A percentile compares a stretch with the other conserved stretches of the same genome.
Evolutionary conservation across 2,888 invertebrate species (phyloP).

Genomic region (Rotaria macrura): DNA sequence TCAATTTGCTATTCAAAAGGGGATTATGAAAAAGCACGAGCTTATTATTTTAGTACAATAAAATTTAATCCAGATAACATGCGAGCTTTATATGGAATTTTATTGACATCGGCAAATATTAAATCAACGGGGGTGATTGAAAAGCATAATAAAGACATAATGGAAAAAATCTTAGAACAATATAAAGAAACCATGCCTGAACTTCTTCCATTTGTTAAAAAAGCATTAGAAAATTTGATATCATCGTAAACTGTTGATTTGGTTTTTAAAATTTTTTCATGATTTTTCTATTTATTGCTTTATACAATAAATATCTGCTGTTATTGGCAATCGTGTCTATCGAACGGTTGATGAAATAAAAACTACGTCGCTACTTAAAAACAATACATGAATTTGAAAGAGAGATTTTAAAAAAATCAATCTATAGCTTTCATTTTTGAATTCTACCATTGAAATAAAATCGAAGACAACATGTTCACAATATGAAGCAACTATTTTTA

Average conservation of each 20-base stretch:
- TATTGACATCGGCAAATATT: slow-evolving; percentile 52
- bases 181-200: background rate
- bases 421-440: too few species aligned
- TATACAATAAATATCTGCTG: too few species aligned
- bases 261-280: too few species aligned
- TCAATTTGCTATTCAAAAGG: slow-evolving; percentile 62
- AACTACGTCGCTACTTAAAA: too few species aligned
- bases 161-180: slow-evolving; percentile 16
- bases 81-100: slow-evolving; percentile 77
- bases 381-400: too few species aligned
- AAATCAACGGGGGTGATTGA: slow-evolving; percentile 2
- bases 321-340: too few species aligned
- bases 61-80: slow-evolving; percentile 58
- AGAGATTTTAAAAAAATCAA: too few species aligned
- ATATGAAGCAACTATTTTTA: too few species aligned
- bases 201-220: background rate
- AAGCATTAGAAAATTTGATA: background rate
- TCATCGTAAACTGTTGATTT: background rate
- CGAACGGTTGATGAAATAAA: too few species aligned
- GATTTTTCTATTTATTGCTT: too few species aligned
- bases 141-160: background rate
- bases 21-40: slow-evolving; percentile 77
- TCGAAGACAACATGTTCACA: too few species aligned
- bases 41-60: slow-evolving; percentile 71
- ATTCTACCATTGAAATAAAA: too few species aligned